Evolutionary conservation across 2,888 invertebrate species (phyloP).

Genomic region (Tetranychus piercei): DNA sequence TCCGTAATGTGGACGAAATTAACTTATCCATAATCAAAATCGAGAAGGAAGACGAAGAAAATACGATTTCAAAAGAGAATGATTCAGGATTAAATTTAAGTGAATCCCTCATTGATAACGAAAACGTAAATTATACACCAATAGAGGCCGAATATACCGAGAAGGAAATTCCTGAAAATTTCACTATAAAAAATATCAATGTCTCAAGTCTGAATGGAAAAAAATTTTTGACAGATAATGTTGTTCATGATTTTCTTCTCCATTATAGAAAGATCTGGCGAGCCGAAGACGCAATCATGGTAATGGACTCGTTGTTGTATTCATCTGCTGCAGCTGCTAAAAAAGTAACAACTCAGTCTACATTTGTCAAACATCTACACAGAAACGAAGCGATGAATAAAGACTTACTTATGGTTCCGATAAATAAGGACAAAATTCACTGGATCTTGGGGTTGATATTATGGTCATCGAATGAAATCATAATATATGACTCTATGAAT

Average conservation of each 20-base stretch:
- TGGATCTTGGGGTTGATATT: background rate
- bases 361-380: background rate
- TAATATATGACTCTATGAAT: too few species aligned
- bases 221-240: background rate
- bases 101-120: too few species aligned
- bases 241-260: background rate
- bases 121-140: too few species aligned
- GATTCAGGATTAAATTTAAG: too few species aligned
- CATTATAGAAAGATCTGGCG: background rate
- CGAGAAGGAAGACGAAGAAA: background rate
- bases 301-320: background rate
- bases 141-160: too few species aligned
- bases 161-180: too few species aligned
- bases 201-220: background rate
- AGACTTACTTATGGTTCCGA: background rate
- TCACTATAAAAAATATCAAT: too few species aligned
- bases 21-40: too few species aligned
- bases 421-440: background rate
- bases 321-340: background rate
- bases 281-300: background rate
- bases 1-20: too few species aligned
- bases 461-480: too few species aligned
- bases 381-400: background rate
- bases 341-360: background rate
- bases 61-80: too few species aligned